Percentiles rank a stretch among this genome's conserved stretches.
phyloP scores from a whole-genome alignment of 92 coral and sea anemone species.

The Porites evermanni region DNA sequence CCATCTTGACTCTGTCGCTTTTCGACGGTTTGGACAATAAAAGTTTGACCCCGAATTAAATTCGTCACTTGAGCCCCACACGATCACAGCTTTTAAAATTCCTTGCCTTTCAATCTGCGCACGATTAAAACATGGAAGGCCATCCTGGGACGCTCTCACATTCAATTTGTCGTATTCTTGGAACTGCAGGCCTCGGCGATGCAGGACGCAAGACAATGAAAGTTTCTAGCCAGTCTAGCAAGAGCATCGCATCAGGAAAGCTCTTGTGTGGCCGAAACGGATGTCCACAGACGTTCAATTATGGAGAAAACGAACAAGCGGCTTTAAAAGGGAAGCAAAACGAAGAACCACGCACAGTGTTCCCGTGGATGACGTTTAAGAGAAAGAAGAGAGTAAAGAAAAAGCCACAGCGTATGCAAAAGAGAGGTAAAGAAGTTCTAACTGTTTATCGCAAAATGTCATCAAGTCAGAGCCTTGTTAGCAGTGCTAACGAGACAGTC shows the following conservation, averaged over 20 bases:
- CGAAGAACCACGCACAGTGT: neutral
- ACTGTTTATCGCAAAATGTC: neutral
- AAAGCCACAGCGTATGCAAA: neutral
- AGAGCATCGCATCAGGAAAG: neutral
- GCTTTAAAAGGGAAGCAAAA: neutral
- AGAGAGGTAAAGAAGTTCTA: slow-evolving; percentile 1
- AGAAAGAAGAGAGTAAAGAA: neutral
- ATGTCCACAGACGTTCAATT: neutral
- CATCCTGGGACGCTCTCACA: slow-evolving; percentile 19
- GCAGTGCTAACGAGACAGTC: slow-evolving; percentile 11
- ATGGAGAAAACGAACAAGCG: neutral
- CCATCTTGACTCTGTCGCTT: slow-evolving; percentile 20
- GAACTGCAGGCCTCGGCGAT: neutral
- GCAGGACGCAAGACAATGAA: neutral
- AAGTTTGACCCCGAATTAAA: slow-evolving; percentile 3
- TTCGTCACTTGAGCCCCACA: neutral
- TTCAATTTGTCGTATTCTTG: slow-evolving; percentile 35
- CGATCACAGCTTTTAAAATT: neutral
- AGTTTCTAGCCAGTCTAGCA: neutral
- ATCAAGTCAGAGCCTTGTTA: slow-evolving; percentile 10
- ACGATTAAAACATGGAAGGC: slow-evolving; percentile 14
- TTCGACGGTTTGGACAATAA: slow-evolving; percentile 3
- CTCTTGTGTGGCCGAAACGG: neutral
- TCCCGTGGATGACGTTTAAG: slow-evolving; percentile 21
- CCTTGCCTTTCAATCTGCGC: neutral